phyloP scores from a whole-genome alignment of 2,113 vertebrate genomes.

The Equus quagga region DNA sequence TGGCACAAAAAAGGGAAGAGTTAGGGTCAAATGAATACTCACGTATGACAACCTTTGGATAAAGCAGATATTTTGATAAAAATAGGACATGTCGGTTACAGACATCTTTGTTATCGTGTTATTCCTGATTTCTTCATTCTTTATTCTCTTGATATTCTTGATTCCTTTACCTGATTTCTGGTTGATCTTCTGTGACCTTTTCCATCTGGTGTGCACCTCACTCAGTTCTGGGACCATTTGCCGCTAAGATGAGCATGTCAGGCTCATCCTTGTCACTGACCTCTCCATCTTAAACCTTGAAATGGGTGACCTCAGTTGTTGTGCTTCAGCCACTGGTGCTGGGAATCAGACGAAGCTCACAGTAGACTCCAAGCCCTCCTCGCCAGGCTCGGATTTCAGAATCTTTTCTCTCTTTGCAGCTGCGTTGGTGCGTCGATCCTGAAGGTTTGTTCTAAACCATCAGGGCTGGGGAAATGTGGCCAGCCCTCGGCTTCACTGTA shows the following conservation, averaged over 20 bases:
- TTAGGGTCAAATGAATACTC: not conserved
- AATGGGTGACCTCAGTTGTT: not conserved
- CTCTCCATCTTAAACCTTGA: not conserved
- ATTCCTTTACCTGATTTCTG: not conserved
- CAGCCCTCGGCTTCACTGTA: not conserved
- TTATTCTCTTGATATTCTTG: too few relatives aligned
- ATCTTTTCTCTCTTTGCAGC: not conserved
- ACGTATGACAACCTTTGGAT: not conserved
- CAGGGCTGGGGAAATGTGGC: not conserved
- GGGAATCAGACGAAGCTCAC: not conserved
- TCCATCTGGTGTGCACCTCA: not conserved
- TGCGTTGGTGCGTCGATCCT: not conserved
- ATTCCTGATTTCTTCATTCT: too few relatives aligned
- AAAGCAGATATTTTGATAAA: constrained; percentile 15
- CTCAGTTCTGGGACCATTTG: not conserved
- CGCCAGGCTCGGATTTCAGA: not conserved
- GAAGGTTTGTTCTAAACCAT: not conserved
- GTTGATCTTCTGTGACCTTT: not conserved
- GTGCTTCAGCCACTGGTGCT: not conserved
- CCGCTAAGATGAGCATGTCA: not conserved
- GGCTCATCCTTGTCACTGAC: not conserved
- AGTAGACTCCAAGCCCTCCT: not conserved
- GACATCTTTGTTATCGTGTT: not conserved
- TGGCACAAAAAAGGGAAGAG: not conserved
- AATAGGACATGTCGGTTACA: not conserved